Evolutionary conservation across 2,888 invertebrate genomes (phyloP), one percentile per base, ranked within the genome.

Genomic region (Tetragnatha montana): DNA sequence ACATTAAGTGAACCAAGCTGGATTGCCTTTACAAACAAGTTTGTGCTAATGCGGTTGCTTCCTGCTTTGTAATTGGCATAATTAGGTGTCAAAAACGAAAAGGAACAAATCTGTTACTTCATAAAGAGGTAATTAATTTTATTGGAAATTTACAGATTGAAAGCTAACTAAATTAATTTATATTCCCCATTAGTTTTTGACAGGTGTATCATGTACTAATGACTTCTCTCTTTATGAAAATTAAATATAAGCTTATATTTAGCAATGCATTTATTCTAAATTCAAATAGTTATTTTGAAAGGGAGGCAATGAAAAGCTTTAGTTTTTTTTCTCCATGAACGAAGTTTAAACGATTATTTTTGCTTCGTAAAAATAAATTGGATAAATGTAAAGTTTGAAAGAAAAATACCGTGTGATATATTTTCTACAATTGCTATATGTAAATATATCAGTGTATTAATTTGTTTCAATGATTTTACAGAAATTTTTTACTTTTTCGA

Each of bases 41-140:
- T 35, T n/a, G 82, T 60, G 82, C 35, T 82, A 82, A 82, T 81
- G 82, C 7, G 22, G 47, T 81, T 70, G 12, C 60, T 82, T 73
- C 22, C 50, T 70, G n/a, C 47, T 35, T 74, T 73, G n/a, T 75
- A 21, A 49, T 17, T 10, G 17, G 12, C 47, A 75, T 47, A 22
- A 60, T 60, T 60, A 47, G n/a, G 75, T 75, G 17, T 47, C n/a
- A 47, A 75, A 17, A 75, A 35, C 17, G 49, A 47, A 12, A 22
- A 10, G 35, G 35, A 75, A 17, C 8, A 12, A 14, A 47, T 22
- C 47, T 75, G 47, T 21, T 60, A 22, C 22, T 60, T 68, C 14
- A 10, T 21, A 10, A 22, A 17, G 14, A 35, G 35, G 35, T 17
- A 17, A 22, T 17, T 22, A 74, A 74, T 12, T 60, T 60, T 14